Percentiles rank a stretch among this genome's conserved stretches.
Evolutionary conservation across 2,888 invertebrate genomes (phyloP).

Genomic region (Netelia fuscicornis): DNA sequence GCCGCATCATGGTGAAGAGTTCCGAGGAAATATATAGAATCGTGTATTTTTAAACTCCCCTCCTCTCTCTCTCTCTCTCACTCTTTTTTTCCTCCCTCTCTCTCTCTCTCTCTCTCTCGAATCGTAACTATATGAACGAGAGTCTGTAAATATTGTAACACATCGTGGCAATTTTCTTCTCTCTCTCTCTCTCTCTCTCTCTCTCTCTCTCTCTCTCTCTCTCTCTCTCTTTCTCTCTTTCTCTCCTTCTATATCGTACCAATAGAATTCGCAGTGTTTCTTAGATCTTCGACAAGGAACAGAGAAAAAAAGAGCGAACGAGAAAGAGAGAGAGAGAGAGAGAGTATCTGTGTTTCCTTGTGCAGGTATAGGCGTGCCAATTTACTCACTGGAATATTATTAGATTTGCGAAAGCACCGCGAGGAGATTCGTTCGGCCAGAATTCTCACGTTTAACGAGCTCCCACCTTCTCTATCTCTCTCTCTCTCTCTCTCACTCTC

Average conservation of each 20-base stretch:
- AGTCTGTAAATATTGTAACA: constrained; percentile 43
- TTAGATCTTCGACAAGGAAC: constrained; percentile 42
- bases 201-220: background rate
- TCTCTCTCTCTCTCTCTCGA: background rate
- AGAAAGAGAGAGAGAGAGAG: background rate
- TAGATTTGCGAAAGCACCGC: background rate
- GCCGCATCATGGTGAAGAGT: background rate
- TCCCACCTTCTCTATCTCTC: background rate
- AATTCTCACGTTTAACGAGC: background rate
- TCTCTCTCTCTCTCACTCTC: background rate
- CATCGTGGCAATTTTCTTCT: background rate
- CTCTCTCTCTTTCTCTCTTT: constrained; percentile 2
- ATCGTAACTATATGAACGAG: constrained; percentile 15
- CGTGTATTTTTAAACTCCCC: constrained; percentile 62
- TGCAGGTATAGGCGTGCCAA: background rate
- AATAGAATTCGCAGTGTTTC: constrained; percentile 19
- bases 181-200: background rate
- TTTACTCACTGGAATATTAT: background rate
- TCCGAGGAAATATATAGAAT: constrained; percentile 41
- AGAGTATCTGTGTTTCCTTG: background rate
- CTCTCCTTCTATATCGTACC: constrained; percentile 4
- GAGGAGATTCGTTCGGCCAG: background rate
- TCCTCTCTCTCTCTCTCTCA: no score
- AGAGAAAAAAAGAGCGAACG: no score
- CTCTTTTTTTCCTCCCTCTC: background rate